phyloP scores from a whole-genome alignment of 2,888 invertebrate genomes.

The Lasioglossum leucozonium region DNA sequence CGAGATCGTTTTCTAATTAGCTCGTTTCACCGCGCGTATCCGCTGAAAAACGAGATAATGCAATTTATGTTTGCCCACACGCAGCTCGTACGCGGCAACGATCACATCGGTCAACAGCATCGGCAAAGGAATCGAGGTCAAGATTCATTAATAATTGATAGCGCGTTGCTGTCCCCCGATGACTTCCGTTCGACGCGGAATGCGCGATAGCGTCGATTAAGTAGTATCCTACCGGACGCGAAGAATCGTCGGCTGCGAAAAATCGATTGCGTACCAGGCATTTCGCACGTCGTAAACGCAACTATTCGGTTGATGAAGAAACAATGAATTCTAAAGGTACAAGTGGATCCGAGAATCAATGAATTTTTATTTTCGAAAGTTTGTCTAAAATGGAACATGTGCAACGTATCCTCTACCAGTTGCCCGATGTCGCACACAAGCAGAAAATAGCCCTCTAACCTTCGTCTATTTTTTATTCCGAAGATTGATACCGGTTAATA shows the following conservation, averaged over 20 bases:
- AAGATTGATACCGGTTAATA: not conserved
- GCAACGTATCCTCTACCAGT: not conserved
- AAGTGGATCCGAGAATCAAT: not conserved
- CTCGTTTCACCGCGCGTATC: not conserved
- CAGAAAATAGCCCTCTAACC: not conserved
- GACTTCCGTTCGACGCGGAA: constrained; percentile 62
- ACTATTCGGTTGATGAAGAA: not conserved
- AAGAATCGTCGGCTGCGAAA: constrained; percentile 6
- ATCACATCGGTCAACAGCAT: constrained; percentile 34
- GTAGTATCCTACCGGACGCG: constrained; percentile 23
- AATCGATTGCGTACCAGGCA: not conserved
- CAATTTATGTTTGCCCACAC: constrained; percentile 1
- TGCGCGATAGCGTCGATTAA: constrained; percentile 48
- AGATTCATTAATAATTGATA: constrained; percentile 69
- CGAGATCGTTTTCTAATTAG: not conserved
- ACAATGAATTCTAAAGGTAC: not conserved
- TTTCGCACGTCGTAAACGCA: not conserved
- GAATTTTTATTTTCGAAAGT: too few relatives aligned
- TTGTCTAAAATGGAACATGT: not conserved
- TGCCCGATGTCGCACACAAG: not conserved
- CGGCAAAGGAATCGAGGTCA: constrained; percentile 56
- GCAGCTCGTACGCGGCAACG: not conserved
- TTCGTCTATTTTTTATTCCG: constrained; percentile 11
- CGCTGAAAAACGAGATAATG: not conserved
- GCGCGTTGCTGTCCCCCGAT: constrained; percentile 56